Evolutionary conservation across 2,113 vertebrate species (phyloP).

Genomic region (Struthio camelus): DNA sequence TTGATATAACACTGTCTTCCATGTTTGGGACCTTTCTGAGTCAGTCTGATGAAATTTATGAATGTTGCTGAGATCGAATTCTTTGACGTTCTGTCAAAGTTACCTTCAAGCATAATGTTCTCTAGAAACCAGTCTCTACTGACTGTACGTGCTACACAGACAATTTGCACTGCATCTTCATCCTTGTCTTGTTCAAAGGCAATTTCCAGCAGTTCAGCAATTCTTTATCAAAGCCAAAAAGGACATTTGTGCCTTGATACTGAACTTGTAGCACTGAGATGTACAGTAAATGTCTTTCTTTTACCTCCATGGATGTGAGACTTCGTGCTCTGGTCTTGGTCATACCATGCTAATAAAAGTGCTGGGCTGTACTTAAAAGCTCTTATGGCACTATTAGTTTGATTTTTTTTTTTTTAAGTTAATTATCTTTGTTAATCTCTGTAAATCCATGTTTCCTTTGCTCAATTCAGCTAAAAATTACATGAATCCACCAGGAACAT

Average conservation of each 20-base stretch:
- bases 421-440: neutral
- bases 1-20: neutral
- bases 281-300: neutral
- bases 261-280: neutral
- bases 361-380: neutral
- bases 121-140: neutral
- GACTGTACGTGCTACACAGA: neutral
- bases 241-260: conserved; percentile 33
- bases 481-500: neutral
- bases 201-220: conserved; percentile 43
- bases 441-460: neutral
- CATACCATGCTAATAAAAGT: neutral
- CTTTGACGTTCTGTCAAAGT: conserved; percentile 46
- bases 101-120: conserved; percentile 8
- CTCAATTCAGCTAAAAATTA: neutral
- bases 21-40: neutral
- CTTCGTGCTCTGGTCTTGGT: neutral
- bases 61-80: neutral
- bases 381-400: neutral
- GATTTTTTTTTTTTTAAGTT: neutral
- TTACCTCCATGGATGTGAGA: neutral
- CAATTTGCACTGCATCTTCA: neutral
- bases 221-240: conserved; percentile 37
- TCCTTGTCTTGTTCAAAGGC: conserved; percentile 45
- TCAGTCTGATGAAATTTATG: neutral